Percentiles rank a stretch among this genome's conserved stretches.
These are phyloP conservation scores for Trachurus trachurus DNA, from an alignment of 2,797 vertebrate species.

Conservation along the genomic window DNA sequence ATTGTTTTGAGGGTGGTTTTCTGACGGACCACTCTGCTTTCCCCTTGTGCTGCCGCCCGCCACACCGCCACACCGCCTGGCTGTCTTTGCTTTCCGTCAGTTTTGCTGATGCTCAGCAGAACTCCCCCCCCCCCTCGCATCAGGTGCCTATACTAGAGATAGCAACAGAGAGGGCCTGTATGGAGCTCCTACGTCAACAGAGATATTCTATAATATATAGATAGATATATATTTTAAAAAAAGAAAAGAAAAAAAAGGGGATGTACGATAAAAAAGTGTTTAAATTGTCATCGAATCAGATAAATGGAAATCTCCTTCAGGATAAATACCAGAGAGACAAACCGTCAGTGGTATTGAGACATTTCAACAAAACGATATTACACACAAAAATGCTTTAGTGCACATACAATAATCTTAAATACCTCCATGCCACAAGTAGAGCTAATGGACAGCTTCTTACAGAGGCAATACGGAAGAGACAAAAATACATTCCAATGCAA, in stretches of 20 bases:
- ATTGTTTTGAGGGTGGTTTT: constrained; percentile 80
- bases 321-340: constrained; percentile 48
- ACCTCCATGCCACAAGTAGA: constrained; percentile 79
- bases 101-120: constrained; percentile 82
- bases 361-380: constrained; percentile 51
- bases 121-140: constrained; percentile 19
- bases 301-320: constrained; percentile 36
- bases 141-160: constrained; percentile 56
- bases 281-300: constrained; percentile 29
- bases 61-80: constrained; percentile 40
- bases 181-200: constrained; percentile 2
- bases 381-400: constrained; percentile 77
- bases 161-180: constrained; percentile 42
- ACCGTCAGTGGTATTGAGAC: constrained; percentile 33
- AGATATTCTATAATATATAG: background rate
- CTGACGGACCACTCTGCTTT: constrained; percentile 72
- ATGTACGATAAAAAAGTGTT: constrained; percentile 2
- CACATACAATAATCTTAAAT: constrained; percentile 76
- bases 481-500: constrained; percentile 89
- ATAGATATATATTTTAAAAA: too few relatives aligned
- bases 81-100: constrained; percentile 72
- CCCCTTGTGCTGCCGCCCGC: constrained; percentile 49
- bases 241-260: background rate
- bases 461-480: constrained; percentile 82
- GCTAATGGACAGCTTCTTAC: constrained; percentile 87